phyloP scores from a whole-genome alignment of 2,888 invertebrate species.

The Drosophila phalerata region DNA sequence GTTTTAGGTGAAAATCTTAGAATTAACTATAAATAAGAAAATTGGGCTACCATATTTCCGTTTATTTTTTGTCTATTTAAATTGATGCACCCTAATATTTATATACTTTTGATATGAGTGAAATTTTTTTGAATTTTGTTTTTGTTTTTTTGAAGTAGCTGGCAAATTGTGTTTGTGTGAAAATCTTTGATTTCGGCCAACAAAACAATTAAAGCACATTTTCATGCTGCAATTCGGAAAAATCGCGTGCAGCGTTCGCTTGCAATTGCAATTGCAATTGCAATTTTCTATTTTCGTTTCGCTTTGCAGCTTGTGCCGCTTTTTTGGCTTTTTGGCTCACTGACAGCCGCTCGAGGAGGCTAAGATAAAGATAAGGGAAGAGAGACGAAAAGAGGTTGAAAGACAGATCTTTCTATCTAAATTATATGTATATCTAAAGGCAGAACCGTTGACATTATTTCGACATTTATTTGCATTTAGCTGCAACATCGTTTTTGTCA shows the following conservation, averaged over 20 bases:
- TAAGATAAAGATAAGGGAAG: background rate
- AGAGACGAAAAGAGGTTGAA: background rate
- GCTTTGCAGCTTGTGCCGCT: slow-evolving; percentile 25
- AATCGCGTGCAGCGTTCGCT: slow-evolving; percentile 69
- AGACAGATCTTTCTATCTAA: slow-evolving; percentile 23
- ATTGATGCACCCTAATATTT: too few relatives aligned
- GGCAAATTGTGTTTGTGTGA: slow-evolving; percentile 3
- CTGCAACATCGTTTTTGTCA: slow-evolving; percentile 56
- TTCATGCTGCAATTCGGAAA: slow-evolving; percentile 67
- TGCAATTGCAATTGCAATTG: too few relatives aligned
- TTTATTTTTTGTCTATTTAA: too few relatives aligned
- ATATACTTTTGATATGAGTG: slow-evolving; percentile 51
- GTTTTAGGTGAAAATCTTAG: too few relatives aligned
- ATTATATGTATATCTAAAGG: slow-evolving; percentile 21
- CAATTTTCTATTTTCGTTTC: slow-evolving; percentile 71
- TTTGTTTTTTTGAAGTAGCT: slow-evolving; percentile 8
- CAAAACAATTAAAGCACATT: slow-evolving; percentile 72
- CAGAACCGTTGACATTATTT: slow-evolving; percentile 79
- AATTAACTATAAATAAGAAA: too few relatives aligned
- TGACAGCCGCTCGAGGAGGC: slow-evolving; percentile 39
- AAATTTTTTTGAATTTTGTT: slow-evolving; percentile 41
- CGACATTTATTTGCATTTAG: slow-evolving; percentile 68
- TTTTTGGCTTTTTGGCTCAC: slow-evolving; percentile 69
- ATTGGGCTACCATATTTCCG: too few relatives aligned
- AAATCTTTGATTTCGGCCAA: slow-evolving; percentile 11